A percentile compares a stretch with the other conserved stretches of the same genome.
These are phyloP conservation scores for Halictus rubicundus DNA, from an alignment of 1,140 invertebrate species.

Conservation along the genomic window DNA sequence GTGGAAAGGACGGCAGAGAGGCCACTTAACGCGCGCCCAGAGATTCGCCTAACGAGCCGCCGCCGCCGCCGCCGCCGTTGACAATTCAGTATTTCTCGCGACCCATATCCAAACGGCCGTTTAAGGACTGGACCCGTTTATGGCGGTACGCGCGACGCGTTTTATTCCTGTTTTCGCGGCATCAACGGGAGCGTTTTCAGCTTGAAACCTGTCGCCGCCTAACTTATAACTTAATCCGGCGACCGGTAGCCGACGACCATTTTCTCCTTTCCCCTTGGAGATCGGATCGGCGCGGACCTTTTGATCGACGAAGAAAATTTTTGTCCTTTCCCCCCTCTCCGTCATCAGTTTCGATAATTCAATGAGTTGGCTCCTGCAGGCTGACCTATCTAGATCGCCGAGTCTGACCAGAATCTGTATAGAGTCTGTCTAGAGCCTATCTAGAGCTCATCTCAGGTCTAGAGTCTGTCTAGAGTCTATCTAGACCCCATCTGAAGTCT, in stretches of 20 bases:
- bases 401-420: neutral
- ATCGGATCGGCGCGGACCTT: neutral
- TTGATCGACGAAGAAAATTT: neutral
- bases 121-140: conserved; percentile 46
- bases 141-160: neutral
- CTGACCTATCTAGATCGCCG: too few relatives aligned
- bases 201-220: conserved; percentile 3
- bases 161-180: conserved; percentile 7
- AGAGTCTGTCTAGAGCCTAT: too few relatives aligned
- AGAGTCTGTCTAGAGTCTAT: too few relatives aligned
- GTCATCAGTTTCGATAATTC: too few relatives aligned
- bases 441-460: too few relatives aligned
- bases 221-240: conserved; percentile 2
- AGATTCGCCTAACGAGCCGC: conserved; percentile 62
- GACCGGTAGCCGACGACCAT: neutral
- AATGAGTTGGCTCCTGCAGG: neutral
- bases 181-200: conserved; percentile 9
- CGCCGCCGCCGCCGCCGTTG: too few relatives aligned
- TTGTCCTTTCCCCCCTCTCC: neutral
- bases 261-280: neutral
- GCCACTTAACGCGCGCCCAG: neutral
- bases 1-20: conserved; percentile 5
- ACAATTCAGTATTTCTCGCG: conserved; percentile 45
- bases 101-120: conserved; percentile 35
- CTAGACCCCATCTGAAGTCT: too few relatives aligned